Conservation (phyloP, 1,140 invertebrate species). For the Drosophila burlai region DNA sequence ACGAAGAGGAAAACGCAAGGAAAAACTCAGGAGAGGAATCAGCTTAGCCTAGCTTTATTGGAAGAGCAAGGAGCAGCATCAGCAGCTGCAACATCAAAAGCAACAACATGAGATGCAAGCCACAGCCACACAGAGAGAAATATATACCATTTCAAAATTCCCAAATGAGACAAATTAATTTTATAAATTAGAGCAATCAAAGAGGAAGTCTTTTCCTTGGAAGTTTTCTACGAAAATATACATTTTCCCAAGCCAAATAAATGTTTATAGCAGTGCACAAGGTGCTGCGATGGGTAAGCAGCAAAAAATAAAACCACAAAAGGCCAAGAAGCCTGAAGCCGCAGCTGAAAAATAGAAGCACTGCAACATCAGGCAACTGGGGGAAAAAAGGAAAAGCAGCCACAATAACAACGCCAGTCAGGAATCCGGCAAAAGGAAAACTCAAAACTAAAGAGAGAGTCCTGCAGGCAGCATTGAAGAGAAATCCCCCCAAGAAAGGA, state of each 20-base stretch:
- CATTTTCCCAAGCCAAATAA: background rate
- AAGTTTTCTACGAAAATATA: background rate
- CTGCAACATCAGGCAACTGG: slow-evolving; percentile 1
- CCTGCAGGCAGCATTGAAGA: background rate
- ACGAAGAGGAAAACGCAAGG: background rate
- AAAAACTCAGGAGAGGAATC: background rate
- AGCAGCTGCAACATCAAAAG: background rate
- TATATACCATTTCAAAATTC: background rate
- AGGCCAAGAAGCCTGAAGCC: slow-evolving; percentile 7
- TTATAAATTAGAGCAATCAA: background rate
- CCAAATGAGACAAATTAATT: background rate
- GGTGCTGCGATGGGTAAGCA: background rate
- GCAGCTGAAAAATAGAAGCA: slow-evolving; percentile 18
- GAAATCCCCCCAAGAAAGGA: background rate
- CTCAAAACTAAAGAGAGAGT: background rate
- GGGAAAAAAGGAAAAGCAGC: background rate
- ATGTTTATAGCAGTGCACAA: slow-evolving; percentile 1
- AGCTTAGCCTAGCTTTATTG: slow-evolving; percentile 17
- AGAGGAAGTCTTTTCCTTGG: background rate
- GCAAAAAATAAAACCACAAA: slow-evolving; percentile 4
- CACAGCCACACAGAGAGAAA: slow-evolving; percentile 1
- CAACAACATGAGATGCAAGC: slow-evolving; percentile 4
- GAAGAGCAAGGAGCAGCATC: slow-evolving; percentile 6
- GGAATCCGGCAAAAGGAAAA: slow-evolving; percentile 2
- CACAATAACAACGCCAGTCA: background rate